Conservation (phyloP, 1,140 invertebrate genomes). For the Dinoponera quadriceps region DNA sequence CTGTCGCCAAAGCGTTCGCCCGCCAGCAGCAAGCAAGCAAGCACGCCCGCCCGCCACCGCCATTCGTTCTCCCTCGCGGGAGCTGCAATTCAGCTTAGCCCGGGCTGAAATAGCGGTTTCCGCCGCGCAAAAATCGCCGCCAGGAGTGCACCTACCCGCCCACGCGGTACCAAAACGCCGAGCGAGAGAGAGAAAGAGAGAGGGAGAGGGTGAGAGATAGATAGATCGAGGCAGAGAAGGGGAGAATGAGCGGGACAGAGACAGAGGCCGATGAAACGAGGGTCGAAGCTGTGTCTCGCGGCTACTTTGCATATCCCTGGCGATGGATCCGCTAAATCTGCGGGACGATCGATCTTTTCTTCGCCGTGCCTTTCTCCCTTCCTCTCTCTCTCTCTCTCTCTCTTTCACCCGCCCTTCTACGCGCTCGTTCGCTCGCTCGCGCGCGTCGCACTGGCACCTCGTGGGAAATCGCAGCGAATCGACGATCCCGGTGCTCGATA, state of each 20-base stretch:
- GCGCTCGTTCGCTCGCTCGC: neutral
- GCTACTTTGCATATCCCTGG: slow-evolving; percentile 74
- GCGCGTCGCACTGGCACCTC: slow-evolving; percentile 13
- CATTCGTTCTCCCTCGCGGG: slow-evolving; percentile 59
- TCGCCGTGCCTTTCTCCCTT: slow-evolving; percentile 35
- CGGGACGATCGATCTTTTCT: slow-evolving; percentile 70
- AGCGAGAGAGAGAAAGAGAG: slow-evolving; percentile 14
- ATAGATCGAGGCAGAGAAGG: neutral
- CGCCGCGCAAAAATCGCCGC: slow-evolving; percentile 63
- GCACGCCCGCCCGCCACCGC: too few relatives aligned
- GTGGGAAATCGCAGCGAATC: slow-evolving; percentile 72
- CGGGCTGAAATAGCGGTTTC: slow-evolving; percentile 59
- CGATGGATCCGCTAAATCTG: slow-evolving; percentile 75
- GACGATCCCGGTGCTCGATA: slow-evolving; percentile 59
- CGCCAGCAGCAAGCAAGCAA: too few relatives aligned
- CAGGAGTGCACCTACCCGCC: slow-evolving; percentile 51
- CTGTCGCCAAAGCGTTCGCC: slow-evolving; percentile 27
- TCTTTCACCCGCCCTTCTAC: neutral
- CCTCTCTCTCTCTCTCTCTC: slow-evolving; percentile 4
- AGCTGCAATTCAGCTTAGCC: slow-evolving; percentile 58
- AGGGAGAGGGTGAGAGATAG: slow-evolving; percentile 4
- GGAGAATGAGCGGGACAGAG: neutral
- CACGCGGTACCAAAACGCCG: slow-evolving; percentile 22
- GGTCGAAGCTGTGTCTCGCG: slow-evolving; percentile 63
- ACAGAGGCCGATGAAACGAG: slow-evolving; percentile 35